Percentiles rank a stretch among this genome's conserved stretches.
phyloP scores from a whole-genome alignment of 2,797 vertebrate genomes.

The Aplochiton taeniatus region DNA sequence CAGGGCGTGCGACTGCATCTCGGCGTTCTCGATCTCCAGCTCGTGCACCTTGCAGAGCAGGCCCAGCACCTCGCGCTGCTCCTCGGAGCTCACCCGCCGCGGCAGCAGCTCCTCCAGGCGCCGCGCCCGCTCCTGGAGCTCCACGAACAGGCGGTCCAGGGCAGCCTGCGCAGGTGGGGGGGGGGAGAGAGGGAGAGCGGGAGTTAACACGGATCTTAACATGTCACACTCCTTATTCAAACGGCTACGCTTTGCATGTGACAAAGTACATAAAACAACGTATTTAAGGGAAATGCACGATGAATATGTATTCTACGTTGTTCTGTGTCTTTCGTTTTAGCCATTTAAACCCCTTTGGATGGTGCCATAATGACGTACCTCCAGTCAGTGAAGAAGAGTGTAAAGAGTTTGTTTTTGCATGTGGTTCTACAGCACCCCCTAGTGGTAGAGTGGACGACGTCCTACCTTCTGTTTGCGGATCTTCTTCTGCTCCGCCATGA shows the following conservation, averaged over 20 bases:
- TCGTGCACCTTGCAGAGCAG: constrained; percentile 88
- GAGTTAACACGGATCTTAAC: background rate
- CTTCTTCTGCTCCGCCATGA: constrained; percentile 83
- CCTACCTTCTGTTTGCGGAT: constrained; percentile 83
- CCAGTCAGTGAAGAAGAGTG: too few relatives aligned
- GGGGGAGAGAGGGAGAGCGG: too few relatives aligned
- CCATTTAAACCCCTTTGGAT: too few relatives aligned
- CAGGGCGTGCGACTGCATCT: constrained; percentile 81
- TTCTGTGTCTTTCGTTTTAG: too few relatives aligned
- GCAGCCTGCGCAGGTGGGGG: constrained; percentile 59
- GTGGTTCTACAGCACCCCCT: constrained; percentile 5
- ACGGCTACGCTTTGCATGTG: background rate
- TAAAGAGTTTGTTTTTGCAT: background rate
- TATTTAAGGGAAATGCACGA: too few relatives aligned
- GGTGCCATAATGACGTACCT: too few relatives aligned
- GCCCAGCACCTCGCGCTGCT: constrained; percentile 84
- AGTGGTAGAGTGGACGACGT: background rate
- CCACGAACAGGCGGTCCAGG: constrained; percentile 76
- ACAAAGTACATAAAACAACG: too few relatives aligned
- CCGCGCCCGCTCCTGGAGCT: constrained; percentile 74
- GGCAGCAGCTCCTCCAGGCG: constrained; percentile 82
- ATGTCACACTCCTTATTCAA: background rate
- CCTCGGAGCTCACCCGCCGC: constrained; percentile 77
- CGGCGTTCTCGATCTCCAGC: constrained; percentile 83
- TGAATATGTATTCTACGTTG: too few relatives aligned